phyloP scores from a whole-genome alignment of 2,888 invertebrate genomes.

The Harpagoxenus sublaevis region DNA sequence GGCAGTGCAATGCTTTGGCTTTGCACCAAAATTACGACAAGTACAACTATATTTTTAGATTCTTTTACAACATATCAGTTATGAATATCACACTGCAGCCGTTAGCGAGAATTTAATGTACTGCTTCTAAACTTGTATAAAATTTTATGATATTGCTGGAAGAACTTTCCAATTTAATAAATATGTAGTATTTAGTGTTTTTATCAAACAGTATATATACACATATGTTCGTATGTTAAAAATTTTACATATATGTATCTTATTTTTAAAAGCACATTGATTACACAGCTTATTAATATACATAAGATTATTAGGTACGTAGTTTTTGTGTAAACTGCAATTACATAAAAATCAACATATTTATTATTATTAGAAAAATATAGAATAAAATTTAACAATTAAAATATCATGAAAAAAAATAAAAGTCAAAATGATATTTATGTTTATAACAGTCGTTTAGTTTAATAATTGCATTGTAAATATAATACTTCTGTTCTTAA shows the following conservation, averaged over 20 bases:
- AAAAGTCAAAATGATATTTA: background rate
- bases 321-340: background rate
- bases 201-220: background rate
- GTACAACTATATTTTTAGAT: conserved; percentile 63
- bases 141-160: background rate
- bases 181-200: background rate
- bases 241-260: background rate
- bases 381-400: background rate
- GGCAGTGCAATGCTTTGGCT: conserved; percentile 61
- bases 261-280: background rate
- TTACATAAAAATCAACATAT: background rate
- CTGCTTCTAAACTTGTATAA: conserved; percentile 5
- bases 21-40: conserved; percentile 48
- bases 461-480: background rate
- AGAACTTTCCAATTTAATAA: background rate
- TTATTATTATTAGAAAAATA: background rate
- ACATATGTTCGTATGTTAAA: background rate
- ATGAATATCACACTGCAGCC: background rate
- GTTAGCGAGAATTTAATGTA: conserved; percentile 7
- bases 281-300: background rate
- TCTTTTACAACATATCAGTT: conserved; percentile 40
- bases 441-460: background rate
- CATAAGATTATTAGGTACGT: background rate
- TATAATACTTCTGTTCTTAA: background rate
- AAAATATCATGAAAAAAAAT: background rate